Conservation (phyloP, 2,797 vertebrate genomes). For the Discoglossus pictus region DNA sequence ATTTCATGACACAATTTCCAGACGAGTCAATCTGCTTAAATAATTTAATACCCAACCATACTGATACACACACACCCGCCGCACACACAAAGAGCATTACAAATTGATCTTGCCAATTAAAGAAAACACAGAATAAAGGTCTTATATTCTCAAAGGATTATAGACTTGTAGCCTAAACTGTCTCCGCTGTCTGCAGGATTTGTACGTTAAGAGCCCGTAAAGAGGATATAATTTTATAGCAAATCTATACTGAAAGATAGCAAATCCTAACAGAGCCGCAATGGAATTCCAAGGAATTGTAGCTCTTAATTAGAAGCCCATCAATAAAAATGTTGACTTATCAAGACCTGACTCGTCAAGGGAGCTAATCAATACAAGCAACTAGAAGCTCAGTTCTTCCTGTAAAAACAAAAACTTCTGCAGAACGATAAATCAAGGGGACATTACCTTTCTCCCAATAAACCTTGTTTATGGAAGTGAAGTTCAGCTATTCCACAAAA, state of each 20-base stretch:
- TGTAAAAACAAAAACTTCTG: background rate
- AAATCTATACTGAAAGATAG: conserved; percentile 36
- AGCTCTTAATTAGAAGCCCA: background rate
- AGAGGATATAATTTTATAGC: conserved; percentile 21
- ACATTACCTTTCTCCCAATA: conserved; percentile 29
- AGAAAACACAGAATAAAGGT: no score
- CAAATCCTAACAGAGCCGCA: conserved; percentile 38
- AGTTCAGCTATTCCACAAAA: conserved; percentile 30
- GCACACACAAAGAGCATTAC: no score
- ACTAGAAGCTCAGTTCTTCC: background rate
- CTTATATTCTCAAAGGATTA: conserved; percentile 34
- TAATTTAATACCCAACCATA: no score
- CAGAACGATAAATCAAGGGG: conserved; percentile 3
- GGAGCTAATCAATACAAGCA: conserved; percentile 35
- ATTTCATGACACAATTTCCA: conserved; percentile 7
- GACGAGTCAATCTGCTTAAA: conserved; percentile 11
- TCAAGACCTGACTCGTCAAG: conserved; percentile 20
- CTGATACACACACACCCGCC: no score
- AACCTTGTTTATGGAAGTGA: conserved; percentile 27
- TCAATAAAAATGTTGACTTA: conserved; percentile 41
- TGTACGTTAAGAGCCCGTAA: conserved; percentile 50
- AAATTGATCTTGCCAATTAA: no score
- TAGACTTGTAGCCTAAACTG: conserved; percentile 46
- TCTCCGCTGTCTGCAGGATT: conserved; percentile 23
- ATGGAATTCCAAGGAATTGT: conserved; percentile 39